Conservation (phyloP, 2,797 vertebrate genomes). For the Eremophila alpestris region DNA sequence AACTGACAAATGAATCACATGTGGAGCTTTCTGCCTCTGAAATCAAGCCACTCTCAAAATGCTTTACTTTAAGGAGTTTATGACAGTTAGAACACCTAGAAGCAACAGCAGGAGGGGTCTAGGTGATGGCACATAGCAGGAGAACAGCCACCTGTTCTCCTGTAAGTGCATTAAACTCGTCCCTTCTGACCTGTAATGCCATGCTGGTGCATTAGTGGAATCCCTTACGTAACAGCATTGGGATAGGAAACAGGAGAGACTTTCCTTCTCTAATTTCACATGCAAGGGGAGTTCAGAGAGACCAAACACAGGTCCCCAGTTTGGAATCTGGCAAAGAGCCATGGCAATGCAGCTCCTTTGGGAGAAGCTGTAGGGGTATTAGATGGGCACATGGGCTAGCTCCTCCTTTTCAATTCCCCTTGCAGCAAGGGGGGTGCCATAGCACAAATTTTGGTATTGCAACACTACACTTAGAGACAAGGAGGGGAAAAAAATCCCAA, state of each 20-base stretch:
- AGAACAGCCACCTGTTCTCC: neutral
- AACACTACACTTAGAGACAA: neutral
- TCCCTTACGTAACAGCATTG: neutral
- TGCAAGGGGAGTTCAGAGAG: neutral
- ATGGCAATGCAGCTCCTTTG: neutral
- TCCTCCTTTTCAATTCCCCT: neutral
- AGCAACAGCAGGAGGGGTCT: neutral
- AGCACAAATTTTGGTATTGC: neutral
- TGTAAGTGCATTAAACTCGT: neutral
- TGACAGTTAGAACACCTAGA: neutral
- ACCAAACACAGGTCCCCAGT: neutral
- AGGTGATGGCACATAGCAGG: neutral
- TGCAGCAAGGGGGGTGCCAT: neutral
- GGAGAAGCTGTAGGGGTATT: neutral
- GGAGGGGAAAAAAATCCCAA: neutral
- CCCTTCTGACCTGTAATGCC: neutral
- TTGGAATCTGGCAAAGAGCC: neutral
- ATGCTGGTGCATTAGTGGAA: neutral
- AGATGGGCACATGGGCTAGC: neutral
- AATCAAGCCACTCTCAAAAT: neutral
- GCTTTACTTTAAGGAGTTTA: neutral
- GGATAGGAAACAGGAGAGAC: neutral
- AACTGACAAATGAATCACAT: neutral
- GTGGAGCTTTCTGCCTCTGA: neutral
- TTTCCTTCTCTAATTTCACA: slow-evolving; percentile 19